These are phyloP conservation scores for Cromileptes altivelis DNA, from an alignment of 2,113 vertebrate genomes.

Conservation along the genomic window DNA sequence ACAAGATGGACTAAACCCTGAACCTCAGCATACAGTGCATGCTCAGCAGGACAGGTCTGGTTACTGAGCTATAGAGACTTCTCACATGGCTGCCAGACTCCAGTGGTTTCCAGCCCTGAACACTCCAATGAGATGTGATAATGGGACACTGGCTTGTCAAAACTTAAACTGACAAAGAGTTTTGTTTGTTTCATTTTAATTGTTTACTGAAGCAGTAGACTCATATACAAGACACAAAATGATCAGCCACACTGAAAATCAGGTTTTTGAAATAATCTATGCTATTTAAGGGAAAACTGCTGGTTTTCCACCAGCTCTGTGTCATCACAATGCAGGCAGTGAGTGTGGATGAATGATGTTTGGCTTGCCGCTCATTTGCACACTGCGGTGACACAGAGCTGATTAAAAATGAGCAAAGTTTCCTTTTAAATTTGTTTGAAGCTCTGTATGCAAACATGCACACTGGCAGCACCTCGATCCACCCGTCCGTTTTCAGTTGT, in stretches of 20 bases:
- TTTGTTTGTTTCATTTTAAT: neutral
- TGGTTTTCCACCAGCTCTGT: too few relatives aligned
- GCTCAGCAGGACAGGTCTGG: neutral
- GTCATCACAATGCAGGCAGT: too few relatives aligned
- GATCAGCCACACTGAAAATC: neutral
- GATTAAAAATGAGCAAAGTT: too few relatives aligned
- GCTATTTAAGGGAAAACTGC: too few relatives aligned
- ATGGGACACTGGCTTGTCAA: slow-evolving; percentile 2
- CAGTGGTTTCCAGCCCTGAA: neutral
- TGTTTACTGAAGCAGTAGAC: slow-evolving; percentile 9
- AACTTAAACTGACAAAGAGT: neutral
- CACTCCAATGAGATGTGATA: neutral
- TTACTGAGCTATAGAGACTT: neutral
- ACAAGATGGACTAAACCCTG: slow-evolving; percentile 37
- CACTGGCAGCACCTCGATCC: neutral
- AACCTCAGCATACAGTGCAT: slow-evolving; percentile 10
- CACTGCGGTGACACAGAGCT: too few relatives aligned
- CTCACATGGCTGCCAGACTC: slow-evolving; percentile 4
- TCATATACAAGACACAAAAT: neutral
- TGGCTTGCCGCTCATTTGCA: too few relatives aligned
- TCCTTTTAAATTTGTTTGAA: neutral
- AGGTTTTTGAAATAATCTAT: neutral
- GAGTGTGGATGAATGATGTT: too few relatives aligned
- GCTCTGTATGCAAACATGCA: neutral
- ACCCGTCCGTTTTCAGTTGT: too few relatives aligned